Conservation (phyloP, 1,140 invertebrate species). For the Carcinoscorpius rotundicauda region DNA sequence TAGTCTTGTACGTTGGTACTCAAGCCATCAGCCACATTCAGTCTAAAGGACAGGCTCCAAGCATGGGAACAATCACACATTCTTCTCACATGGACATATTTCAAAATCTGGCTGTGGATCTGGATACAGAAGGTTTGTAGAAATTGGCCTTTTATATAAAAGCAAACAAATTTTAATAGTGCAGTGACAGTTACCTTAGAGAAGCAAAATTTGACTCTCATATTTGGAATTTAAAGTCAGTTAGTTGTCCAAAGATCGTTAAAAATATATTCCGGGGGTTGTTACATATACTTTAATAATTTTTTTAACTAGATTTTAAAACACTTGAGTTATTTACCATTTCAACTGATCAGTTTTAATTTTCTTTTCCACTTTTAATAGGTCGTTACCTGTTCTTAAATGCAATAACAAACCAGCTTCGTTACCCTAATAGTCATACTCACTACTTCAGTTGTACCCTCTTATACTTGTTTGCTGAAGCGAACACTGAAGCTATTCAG, state of each 20-base stretch:
- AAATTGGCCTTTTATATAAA: too few relatives aligned
- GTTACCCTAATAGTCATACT: slow-evolving; percentile 98
- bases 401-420: slow-evolving; percentile 93
- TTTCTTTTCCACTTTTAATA: slow-evolving; percentile 28
- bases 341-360: too few relatives aligned
- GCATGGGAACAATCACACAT: slow-evolving; percentile 90
- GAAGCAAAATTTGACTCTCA: too few relatives aligned
- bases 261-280: too few relatives aligned
- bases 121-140: slow-evolving; percentile 79
- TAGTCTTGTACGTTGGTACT: slow-evolving; percentile 94
- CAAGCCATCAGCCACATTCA: slow-evolving; percentile 74
- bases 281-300: too few relatives aligned
- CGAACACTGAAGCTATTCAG: slow-evolving; percentile 92
- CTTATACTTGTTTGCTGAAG: slow-evolving; percentile 94
- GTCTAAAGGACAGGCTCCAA: slow-evolving; percentile 75
- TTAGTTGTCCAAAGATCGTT: too few relatives aligned
- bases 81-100: slow-evolving; percentile 99
- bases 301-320: too few relatives aligned
- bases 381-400: slow-evolving; percentile 90
- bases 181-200: too few relatives aligned
- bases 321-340: too few relatives aligned
- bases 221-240: too few relatives aligned
- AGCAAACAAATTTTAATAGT: too few relatives aligned
- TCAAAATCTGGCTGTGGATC: slow-evolving; percentile 92
- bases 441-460: slow-evolving; percentile 98